These are phyloP conservation scores for Drosophila teissieri DNA, from an alignment of 1,140 invertebrate species.

Conservation along the genomic window DNA sequence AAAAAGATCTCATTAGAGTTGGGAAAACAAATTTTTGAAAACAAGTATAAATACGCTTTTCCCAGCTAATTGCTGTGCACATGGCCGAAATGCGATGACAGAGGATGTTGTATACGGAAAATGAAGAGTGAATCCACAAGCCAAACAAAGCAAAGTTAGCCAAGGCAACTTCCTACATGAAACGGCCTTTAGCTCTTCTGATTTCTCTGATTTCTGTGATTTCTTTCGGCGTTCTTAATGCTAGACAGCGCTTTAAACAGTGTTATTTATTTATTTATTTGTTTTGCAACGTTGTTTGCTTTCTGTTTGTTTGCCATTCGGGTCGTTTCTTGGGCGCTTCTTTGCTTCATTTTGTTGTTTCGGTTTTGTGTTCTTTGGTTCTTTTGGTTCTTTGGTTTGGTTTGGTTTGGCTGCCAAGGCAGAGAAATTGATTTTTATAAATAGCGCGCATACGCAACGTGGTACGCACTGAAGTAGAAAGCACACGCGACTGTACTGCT, in stretches of 20 bases:
- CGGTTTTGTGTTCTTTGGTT: neutral
- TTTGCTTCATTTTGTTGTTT: constrained; percentile 1
- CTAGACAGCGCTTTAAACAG: constrained; percentile 41
- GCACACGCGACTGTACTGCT: constrained; percentile 38
- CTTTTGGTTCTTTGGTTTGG: too few relatives aligned
- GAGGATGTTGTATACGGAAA: too few relatives aligned
- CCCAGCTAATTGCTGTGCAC: neutral
- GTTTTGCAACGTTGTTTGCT: constrained; percentile 32
- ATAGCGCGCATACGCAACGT: constrained; percentile 81
- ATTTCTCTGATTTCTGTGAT: constrained; percentile 1
- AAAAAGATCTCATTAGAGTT: too few relatives aligned
- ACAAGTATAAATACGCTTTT: neutral
- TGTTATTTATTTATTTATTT: constrained; percentile 76
- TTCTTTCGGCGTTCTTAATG: constrained; percentile 2
- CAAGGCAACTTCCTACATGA: constrained; percentile 22
- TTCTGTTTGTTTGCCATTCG: constrained; percentile 27
- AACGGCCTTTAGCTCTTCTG: neutral
- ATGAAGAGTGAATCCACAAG: too few relatives aligned
- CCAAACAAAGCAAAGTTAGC: constrained; percentile 3
- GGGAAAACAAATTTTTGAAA: neutral
- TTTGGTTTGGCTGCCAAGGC: constrained; percentile 61
- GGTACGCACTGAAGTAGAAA: constrained; percentile 78
- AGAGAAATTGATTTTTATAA: constrained; percentile 82
- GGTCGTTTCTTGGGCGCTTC: constrained; percentile 16
- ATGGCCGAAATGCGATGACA: constrained; percentile 14